phyloP scores from a whole-genome alignment of 2,113 vertebrate species.

The Scomber scombrus region DNA sequence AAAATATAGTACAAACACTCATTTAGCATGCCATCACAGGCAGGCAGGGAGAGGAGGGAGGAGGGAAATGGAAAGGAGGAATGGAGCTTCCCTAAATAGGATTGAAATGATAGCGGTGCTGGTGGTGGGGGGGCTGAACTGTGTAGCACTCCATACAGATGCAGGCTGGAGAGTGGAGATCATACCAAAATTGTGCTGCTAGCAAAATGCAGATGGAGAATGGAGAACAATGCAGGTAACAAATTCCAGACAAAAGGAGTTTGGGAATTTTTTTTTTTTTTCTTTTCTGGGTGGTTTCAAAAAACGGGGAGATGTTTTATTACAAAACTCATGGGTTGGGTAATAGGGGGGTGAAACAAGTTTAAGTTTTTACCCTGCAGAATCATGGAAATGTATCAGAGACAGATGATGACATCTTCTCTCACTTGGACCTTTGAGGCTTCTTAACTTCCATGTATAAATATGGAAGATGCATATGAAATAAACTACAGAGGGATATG shows the following conservation, averaged over 20 bases:
- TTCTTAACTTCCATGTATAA: background rate
- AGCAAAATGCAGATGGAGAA: constrained; percentile 73
- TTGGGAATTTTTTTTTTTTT: background rate
- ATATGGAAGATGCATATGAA: no score
- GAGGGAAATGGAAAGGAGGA: background rate
- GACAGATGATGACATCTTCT: background rate
- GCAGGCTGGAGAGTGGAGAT: constrained; percentile 30
- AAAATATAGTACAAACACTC: constrained; percentile 71
- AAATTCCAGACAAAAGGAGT: constrained; percentile 3
- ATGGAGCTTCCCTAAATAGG: constrained; percentile 35
- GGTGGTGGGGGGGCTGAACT: background rate
- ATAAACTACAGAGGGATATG: background rate
- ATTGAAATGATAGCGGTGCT: constrained; percentile 14
- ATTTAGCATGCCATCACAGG: constrained; percentile 73
- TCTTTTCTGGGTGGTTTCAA: constrained; percentile 27
- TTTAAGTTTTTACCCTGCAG: background rate
- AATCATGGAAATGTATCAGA: background rate
- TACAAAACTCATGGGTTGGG: background rate
- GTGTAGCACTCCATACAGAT: background rate
- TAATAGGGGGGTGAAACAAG: background rate
- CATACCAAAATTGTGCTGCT: constrained; percentile 57
- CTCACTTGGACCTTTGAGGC: background rate
- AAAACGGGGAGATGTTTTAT: constrained; percentile 26
- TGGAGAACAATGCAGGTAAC: constrained; percentile 35
- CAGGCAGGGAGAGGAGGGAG: constrained; percentile 8